phyloP scores from a whole-genome alignment of 2,888 invertebrate genomes.

The Oxyscelio sp. region DNA sequence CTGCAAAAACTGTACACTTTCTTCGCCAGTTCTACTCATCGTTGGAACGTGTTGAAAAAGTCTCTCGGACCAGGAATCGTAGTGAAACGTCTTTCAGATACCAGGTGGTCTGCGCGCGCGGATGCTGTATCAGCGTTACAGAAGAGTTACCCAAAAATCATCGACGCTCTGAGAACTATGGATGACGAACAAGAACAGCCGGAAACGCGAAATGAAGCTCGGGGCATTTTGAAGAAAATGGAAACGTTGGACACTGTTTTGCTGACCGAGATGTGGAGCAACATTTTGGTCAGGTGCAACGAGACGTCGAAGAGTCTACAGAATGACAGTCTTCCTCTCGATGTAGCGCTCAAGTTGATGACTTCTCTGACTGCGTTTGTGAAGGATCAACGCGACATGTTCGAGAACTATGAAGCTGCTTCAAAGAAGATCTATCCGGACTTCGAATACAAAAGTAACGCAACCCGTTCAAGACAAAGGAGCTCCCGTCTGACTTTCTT shows the following conservation, averaged over 20 bases:
- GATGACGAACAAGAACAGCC: constrained; percentile 23
- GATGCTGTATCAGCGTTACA: constrained; percentile 25
- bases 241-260: constrained; percentile 21
- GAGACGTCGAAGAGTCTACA: not conserved
- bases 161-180: constrained; percentile 2
- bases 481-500: constrained; percentile 17
- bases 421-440: constrained; percentile 8
- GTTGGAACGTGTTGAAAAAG: constrained; percentile 66
- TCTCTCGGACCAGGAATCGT: not conserved
- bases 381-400: constrained; percentile 1
- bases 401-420: not conserved
- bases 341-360: constrained; percentile 16
- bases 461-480: constrained; percentile 3
- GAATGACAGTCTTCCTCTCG: constrained; percentile 12
- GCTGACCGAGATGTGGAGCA: constrained; percentile 21
- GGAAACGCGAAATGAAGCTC: constrained; percentile 32
- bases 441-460: constrained; percentile 9
- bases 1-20: constrained; percentile 78
- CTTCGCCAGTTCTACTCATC: constrained; percentile 77
- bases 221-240: constrained; percentile 22
- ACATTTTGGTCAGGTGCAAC: constrained; percentile 2
- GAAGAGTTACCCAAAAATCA: not conserved
- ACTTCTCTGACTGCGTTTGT: constrained; percentile 8
- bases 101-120: constrained; percentile 50
- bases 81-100: constrained; percentile 36